phyloP scores from a whole-genome alignment of 2,888 invertebrate species.

The Tuta absoluta region DNA sequence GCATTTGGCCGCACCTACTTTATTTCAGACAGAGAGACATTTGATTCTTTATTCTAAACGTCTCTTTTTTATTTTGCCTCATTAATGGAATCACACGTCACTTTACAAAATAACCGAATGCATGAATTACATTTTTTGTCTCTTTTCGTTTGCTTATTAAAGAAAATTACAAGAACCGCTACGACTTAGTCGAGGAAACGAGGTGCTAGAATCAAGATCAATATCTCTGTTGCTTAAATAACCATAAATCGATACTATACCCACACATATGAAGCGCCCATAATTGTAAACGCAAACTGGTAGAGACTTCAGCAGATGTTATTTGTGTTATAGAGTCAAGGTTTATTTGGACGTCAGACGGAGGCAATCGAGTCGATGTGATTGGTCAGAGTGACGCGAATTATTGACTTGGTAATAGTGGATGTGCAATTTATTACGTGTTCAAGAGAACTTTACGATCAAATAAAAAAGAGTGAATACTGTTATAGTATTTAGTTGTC shows the following conservation, averaged over 20 bases:
- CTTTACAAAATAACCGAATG: no score
- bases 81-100: no score
- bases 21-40: no score
- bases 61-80: no score
- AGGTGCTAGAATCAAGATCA: not conserved
- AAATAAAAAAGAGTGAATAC: not conserved
- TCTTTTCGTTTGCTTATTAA: no score
- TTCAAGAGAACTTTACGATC: constrained; percentile 12
- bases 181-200: no score
- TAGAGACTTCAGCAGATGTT: constrained; percentile 10
- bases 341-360: constrained; percentile 22
- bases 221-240: constrained; percentile 10
- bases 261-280: not conserved
- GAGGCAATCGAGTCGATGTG: not conserved
- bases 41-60: no score
- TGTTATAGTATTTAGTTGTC: no score
- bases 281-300: not conserved
- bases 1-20: no score
- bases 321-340: constrained; percentile 15
- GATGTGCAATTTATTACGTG: not conserved
- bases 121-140: no score
- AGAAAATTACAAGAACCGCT: no score
- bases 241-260: constrained; percentile 23
- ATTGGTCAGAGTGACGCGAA: constrained; percentile 7
- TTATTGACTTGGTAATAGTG: not conserved